These are phyloP conservation scores for Carduelis carduelis DNA, from an alignment of 2,797 vertebrate genomes.

Conservation along the genomic window DNA sequence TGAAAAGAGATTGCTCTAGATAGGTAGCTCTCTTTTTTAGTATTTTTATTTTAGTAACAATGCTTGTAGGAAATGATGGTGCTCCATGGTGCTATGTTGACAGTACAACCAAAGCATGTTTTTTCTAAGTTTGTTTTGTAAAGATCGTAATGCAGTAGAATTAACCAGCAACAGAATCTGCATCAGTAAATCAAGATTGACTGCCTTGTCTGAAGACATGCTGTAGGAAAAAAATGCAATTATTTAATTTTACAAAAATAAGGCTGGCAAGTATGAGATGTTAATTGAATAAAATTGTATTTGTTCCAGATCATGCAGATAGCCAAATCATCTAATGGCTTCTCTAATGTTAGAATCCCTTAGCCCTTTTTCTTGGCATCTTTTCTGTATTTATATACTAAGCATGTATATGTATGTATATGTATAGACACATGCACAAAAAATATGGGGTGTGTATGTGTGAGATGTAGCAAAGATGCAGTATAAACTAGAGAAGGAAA, in stretches of 20 bases:
- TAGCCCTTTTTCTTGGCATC: not conserved
- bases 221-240: not conserved
- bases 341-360: not conserved
- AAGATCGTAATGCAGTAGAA: not conserved
- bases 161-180: not conserved
- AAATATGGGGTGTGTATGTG: accelerated
- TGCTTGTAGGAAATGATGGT: not conserved
- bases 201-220: not conserved
- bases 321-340: not conserved
- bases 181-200: not conserved
- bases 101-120: not conserved
- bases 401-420: not conserved
- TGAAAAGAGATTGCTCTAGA: not conserved
- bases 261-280: not conserved
- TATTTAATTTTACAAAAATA: not conserved
- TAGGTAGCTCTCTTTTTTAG: not conserved
- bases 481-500: not conserved
- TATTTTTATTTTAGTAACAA: not conserved
- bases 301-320: not conserved
- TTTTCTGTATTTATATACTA: not conserved
- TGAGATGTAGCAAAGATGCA: not conserved
- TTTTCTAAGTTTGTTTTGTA: not conserved
- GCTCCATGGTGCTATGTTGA: not conserved
- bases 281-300: not conserved
- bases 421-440: not conserved